Base-by-base conservation (phyloP, 2,888 invertebrate genomes). In the Hymenopus coronatus region DNA sequence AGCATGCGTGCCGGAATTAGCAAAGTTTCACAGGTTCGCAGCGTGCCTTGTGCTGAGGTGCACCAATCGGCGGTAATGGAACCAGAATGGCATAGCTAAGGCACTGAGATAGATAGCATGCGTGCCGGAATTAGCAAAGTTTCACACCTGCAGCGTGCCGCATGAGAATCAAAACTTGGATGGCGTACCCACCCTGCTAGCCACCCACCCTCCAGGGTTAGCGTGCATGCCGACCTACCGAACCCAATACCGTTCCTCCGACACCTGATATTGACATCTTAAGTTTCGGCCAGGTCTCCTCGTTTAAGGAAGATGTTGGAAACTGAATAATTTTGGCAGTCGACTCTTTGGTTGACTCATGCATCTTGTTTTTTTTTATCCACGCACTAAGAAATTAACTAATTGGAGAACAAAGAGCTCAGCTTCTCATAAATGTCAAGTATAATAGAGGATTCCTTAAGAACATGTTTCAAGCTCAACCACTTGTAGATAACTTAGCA, bases 221-320 rank as follows among this genome's bases (percentile, higher is more conserved):
- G 86, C 86, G 86, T 86, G 86, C 30, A 70, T 86, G n/a, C 8
- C 27, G n/a, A 27, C 27, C 46, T 20, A 25, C 25, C 54, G 20
- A 25, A 20, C 54, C 54, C 54, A 70, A 70, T 70, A 70, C 54
- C 70, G 30, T 15, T 30, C 81, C 6, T 30, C 86, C 81, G 86
- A 86, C 81, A 86, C 81, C 86, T 86, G 86, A 86, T 86, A 54
- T 86, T 86, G 30, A 86, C 86, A 86, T 86, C 86, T 86, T 70
- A 54, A 86, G 81, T 86, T 86, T 86, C 86, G 86, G 86, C 46
- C 86, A 86, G 81, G 81, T 86, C 86, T 86, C 28, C 28, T n/a
- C 28, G 46, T 27, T 86, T 86, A 27, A 28, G 54, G 28, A 86
- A 81, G 27, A 40, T 85, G 46, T 70, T 70, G 20, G 54, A 70